These are phyloP conservation scores for Spea bombifrons DNA, from an alignment of 2,113 vertebrate genomes.

Conservation along the genomic window DNA sequence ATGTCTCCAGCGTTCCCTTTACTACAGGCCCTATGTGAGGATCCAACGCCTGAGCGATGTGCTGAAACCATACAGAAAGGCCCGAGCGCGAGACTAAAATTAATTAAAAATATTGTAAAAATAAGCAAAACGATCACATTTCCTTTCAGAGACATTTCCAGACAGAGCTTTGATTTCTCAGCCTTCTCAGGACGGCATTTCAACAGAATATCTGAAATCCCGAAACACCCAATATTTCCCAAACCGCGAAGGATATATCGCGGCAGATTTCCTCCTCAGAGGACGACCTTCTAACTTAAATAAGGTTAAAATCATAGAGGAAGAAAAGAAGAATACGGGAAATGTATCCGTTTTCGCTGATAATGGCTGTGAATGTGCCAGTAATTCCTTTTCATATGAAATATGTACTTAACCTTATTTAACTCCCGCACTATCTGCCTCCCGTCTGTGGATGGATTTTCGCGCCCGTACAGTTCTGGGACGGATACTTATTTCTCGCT, in stretches of 20 bases:
- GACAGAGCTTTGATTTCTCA: not conserved
- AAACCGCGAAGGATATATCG: not conserved
- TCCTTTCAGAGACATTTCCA: not conserved
- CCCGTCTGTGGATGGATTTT: not conserved
- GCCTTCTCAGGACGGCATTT: not conserved
- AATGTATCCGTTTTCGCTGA: not conserved
- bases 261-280: not conserved
- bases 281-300: not conserved
- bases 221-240: not conserved
- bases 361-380: not conserved
- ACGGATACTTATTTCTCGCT: not conserved
- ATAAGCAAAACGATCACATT: not conserved
- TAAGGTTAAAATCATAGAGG: not conserved
- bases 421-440: not conserved
- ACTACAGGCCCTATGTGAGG: no score
- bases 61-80: not conserved
- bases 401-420: not conserved
- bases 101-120: not conserved
- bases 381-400: not conserved
- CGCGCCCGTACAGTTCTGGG: not conserved
- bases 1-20: no score
- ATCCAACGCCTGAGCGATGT: no score
- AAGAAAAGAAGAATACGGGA: not conserved
- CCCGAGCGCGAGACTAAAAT: not conserved
- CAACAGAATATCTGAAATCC: not conserved